phyloP scores from a whole-genome alignment of 2,113 vertebrate genomes.

The Gymnorhina tibicen region DNA sequence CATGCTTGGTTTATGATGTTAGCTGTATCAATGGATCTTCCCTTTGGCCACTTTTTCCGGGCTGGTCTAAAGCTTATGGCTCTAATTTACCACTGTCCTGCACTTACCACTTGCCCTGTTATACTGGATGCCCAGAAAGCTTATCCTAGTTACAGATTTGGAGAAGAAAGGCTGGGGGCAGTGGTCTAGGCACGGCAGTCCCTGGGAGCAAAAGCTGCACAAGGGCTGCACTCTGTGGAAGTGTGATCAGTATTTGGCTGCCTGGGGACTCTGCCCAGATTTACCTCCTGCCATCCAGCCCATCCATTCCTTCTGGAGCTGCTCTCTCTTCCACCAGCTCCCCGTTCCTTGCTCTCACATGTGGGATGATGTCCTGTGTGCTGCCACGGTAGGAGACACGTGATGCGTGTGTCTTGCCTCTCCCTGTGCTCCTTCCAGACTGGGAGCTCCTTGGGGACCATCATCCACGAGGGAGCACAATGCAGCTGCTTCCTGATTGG shows the following conservation, averaged over 20 bases:
- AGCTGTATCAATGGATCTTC: conserved; percentile 13
- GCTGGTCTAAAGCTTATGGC: conserved; percentile 13
- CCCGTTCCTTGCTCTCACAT: fast-evolving
- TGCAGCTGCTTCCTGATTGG: background rate
- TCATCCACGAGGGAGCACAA: background rate
- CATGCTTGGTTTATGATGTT: background rate
- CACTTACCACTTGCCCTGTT: background rate
- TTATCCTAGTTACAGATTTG: background rate
- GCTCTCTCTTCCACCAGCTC: background rate
- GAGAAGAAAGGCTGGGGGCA: background rate
- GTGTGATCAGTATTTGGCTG: background rate
- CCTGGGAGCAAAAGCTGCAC: background rate
- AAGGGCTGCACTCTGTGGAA: background rate
- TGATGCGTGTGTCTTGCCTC: background rate
- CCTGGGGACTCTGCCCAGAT: background rate
- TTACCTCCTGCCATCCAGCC: background rate
- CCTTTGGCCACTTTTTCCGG: background rate
- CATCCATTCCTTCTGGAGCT: background rate
- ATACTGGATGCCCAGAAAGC: background rate
- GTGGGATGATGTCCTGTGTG: background rate
- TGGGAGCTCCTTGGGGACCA: background rate
- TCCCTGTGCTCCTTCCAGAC: background rate
- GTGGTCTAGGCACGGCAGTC: fast-evolving
- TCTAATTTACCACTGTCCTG: background rate
- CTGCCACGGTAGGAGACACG: background rate